Conservation (phyloP, 2,113 vertebrate species). For the Phalacrocorax brasilianus region DNA sequence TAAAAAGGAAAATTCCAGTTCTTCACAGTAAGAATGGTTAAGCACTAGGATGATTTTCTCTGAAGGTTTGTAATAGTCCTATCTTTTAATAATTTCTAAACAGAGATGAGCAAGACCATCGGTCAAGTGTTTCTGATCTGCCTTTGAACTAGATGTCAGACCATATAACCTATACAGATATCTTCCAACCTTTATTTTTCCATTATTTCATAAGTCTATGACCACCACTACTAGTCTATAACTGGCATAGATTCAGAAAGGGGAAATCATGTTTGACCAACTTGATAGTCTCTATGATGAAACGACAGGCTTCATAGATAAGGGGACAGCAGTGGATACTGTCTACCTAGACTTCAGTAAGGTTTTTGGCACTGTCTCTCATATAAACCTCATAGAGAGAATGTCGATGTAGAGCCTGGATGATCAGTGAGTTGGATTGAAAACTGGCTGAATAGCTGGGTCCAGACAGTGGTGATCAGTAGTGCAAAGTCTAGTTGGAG, state of each 20-base stretch:
- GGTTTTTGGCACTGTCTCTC: not conserved
- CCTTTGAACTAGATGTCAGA: not conserved
- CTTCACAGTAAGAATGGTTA: not conserved
- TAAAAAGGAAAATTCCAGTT: not conserved
- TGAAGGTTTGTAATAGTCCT: not conserved
- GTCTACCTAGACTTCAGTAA: not conserved
- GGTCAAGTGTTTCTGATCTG: not conserved
- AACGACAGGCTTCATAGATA: not conserved
- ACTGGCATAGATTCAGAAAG: not conserved
- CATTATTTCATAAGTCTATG: not conserved
- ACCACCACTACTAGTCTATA: not conserved
- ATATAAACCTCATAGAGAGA: not conserved
- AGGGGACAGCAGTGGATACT: not conserved
- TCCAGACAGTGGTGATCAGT: not conserved
- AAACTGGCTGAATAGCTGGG: not conserved
- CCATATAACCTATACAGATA: not conserved
- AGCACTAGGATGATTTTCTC: not conserved
- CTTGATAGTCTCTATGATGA: not conserved
- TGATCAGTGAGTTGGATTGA: not conserved
- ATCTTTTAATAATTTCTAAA: not conserved
- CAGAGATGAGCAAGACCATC: not conserved
- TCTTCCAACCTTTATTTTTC: not conserved
- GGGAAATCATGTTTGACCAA: not conserved
- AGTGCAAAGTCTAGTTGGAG: not conserved
- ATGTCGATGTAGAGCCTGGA: not conserved